Evolutionary conservation across 2,888 invertebrate species (phyloP), one percentile per base, ranked within the genome.

Genomic region (Euspilapteryx auroguttella): DNA sequence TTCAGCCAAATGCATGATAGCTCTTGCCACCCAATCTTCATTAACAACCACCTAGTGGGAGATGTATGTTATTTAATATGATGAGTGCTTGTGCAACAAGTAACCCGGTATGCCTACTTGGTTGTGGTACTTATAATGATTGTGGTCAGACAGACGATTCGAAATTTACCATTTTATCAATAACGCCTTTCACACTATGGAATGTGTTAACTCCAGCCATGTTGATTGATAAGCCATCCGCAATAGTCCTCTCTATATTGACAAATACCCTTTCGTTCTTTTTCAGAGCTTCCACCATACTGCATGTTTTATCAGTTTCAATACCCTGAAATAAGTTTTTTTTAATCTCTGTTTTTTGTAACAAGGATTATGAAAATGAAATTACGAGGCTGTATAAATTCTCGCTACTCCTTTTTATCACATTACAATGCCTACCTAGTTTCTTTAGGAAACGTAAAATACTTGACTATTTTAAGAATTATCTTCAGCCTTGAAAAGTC

Each of bases 21-120:
- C 85, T 37, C 90, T 79, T 2, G 91, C 87, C 32, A 93, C 89
- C 82, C 84, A 87, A 47, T 91, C 88, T 63, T 87, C 91, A 56
- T 83, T 85, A 0, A 92, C 89, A n/a, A 89, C 82, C 28, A 87
- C 69, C 80, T 81, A 26, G 7, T n/a, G n/a, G n/a, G n/a, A n/a
- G n/a, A n/a, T n/a, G n/a, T n/a, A n/a, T n/a, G n/a, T n/a, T n/a
- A n/a, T n/a, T n/a, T n/a, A n/a, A n/a, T n/a, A n/a, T n/a, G n/a
- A n/a, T n/a, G n/a, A n/a, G n/a, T n/a, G n/a, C n/a, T n/a, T n/a
- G n/a, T n/a, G n/a, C n/a, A n/a, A n/a, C n/a, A n/a, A n/a, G n/a
- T n/a, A n/a, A n/a, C n/a, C n/a, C n/a, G n/a, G n/a, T n/a, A n/a
- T n/a, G n/a, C n/a, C n/a, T n/a, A n/a, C n/a, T n/a, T n/a, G n/a